These are phyloP conservation scores for Lepidurus arcticus DNA, from an alignment of 1,140 invertebrate species.

Conservation along the genomic window DNA sequence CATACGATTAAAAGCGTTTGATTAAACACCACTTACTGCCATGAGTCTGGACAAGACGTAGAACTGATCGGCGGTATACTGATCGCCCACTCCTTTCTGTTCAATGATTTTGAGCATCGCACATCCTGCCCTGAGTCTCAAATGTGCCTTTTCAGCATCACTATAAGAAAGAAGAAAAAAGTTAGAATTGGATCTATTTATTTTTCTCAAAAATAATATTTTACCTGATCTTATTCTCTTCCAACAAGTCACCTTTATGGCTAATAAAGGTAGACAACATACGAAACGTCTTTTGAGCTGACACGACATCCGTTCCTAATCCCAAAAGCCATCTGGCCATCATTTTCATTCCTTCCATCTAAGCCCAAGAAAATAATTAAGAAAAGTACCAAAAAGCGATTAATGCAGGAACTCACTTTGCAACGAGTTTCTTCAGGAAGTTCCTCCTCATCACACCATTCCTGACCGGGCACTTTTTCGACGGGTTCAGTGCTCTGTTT, in stretches of 20 bases:
- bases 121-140: slow-evolving; percentile 82
- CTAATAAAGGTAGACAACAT: slow-evolving; percentile 84
- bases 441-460: slow-evolving; percentile 83
- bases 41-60: slow-evolving; percentile 86
- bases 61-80: slow-evolving; percentile 89
- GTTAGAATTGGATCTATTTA: background rate
- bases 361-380: background rate
- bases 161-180: slow-evolving; percentile 45
- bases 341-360: slow-evolving; percentile 83
- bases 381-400: too few species aligned
- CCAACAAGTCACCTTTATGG: slow-evolving; percentile 76
- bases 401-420: slow-evolving; percentile 54
- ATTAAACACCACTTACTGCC: slow-evolving; percentile 53
- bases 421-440: slow-evolving; percentile 85
- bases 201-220: slow-evolving; percentile 34
- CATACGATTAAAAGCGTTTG: slow-evolving; percentile 18
- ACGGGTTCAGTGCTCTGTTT: slow-evolving; percentile 1
- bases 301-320: slow-evolving; percentile 77
- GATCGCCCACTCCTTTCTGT: slow-evolving; percentile 89
- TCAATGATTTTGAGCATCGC: slow-evolving; percentile 95
- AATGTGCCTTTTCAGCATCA: slow-evolving; percentile 86
- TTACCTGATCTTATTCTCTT: slow-evolving; percentile 53
- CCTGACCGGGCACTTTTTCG: slow-evolving; percentile 48
- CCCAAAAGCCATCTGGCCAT: slow-evolving; percentile 94
- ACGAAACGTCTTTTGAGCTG: slow-evolving; percentile 88